Evolutionary conservation across 2,888 invertebrate genomes (phyloP), one percentile per base, ranked within the genome.

Genomic region (Automeris io): DNA sequence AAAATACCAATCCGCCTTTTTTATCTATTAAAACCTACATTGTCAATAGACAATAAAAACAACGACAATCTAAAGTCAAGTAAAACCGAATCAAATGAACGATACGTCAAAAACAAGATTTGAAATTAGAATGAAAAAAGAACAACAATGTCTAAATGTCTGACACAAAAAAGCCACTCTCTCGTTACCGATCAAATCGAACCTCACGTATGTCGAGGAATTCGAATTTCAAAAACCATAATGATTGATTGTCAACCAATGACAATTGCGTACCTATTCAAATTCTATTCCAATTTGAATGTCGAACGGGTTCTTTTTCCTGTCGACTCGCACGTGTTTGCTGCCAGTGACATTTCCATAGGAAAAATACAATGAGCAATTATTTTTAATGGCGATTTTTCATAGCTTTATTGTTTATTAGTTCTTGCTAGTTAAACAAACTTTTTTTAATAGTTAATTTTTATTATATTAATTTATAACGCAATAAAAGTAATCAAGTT

Each of bases 241-340:
- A 80, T 82, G 80, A 82, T 82, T 81, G 80, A 82, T 82, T 81
- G 81, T 82, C 79, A 79, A 77, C 80, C 76, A 79, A 76, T 81
- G 79, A 82, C 81, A 81, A 80, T 80, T 76, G 80, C 68, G 71
- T 72, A 63, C 53, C 57, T 67, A 81, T 80, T 79, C 75, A 78
- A 80, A 81, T 79, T 76, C 71, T 70, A 71, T 70, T 73, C 66
- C 70, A 70, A 77, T 79, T 80, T 80, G 73, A 79, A 80, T 80
- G 62, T 78, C 57, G 74, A 79, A 80, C 78, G 75, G 74, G 79
- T 79, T 65, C 66, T 73, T 77, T 79, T 79, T 79, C 73, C 73
- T 74, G 77, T 69, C 60, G 63, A 51, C 57, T 43, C 47, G 58
- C 58, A 51, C 54, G 60, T 70, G 69, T 70, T 66, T 57, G 56